Evolutionary conservation across 2,797 vertebrate genomes (phyloP).

Genomic region (Urocyon cinereoargenteus): DNA sequence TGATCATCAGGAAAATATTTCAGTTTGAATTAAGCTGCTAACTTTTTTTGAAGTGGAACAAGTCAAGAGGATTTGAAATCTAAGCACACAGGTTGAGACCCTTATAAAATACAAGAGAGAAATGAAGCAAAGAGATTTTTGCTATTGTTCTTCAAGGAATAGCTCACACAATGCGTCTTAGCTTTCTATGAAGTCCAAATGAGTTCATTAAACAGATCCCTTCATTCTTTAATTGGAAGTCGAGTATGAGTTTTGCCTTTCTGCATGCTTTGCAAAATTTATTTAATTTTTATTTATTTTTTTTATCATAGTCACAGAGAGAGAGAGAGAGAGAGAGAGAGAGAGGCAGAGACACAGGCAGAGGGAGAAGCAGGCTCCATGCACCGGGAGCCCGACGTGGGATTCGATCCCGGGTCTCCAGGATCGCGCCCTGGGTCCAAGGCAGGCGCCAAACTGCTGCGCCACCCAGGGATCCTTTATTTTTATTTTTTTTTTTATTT

Average conservation of each 20-base stretch:
- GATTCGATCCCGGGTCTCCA: too few relatives aligned
- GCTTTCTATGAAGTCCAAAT: neutral
- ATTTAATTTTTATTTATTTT: too few relatives aligned
- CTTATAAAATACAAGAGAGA: neutral
- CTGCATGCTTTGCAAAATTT: neutral
- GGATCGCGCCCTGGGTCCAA: too few relatives aligned
- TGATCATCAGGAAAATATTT: conserved; percentile 63
- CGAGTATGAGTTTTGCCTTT: neutral
- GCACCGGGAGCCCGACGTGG: too few relatives aligned
- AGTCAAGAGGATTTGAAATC: conserved; percentile 15
- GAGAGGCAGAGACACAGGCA: too few relatives aligned
- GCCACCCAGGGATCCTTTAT: too few relatives aligned
- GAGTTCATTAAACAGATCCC: neutral
- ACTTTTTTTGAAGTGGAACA: conserved; percentile 52
- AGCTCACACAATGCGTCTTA: neutral
- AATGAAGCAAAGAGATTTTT: neutral
- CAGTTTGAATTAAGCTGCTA: conserved; percentile 47
- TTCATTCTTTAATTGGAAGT: conserved; percentile 14
- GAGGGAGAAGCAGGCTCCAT: too few relatives aligned
- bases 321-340: too few relatives aligned
- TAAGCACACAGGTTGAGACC: neutral
- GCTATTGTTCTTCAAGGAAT: neutral
- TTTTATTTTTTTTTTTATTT: too few relatives aligned
- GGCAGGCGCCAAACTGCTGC: too few relatives aligned
- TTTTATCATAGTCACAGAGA: too few relatives aligned